phyloP scores from a whole-genome alignment of 2,888 invertebrate genomes.

The Drosophila planitibia region DNA sequence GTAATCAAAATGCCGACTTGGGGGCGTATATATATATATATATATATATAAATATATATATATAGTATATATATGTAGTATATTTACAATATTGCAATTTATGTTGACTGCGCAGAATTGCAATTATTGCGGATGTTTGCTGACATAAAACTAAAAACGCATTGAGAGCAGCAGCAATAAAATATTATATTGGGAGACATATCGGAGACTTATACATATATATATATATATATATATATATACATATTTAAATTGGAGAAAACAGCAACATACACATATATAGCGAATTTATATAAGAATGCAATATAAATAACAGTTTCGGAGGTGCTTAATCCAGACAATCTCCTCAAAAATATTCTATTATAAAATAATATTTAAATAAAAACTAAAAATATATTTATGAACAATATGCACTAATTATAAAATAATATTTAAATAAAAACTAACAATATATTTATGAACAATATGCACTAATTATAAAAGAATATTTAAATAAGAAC shows the following conservation, averaged over 20 bases:
- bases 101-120: slow-evolving; percentile 53
- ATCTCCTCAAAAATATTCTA: neutral
- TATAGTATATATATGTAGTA: neutral
- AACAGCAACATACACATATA: neutral
- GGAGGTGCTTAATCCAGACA: neutral
- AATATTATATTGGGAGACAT: neutral
- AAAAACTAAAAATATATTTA: too few relatives aligned
- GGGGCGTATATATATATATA: slow-evolving; percentile 29
- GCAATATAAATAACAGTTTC: neutral
- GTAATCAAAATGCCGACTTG: slow-evolving; percentile 20
- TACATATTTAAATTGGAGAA: neutral
- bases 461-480: neutral
- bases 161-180: slow-evolving; percentile 3
- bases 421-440: neutral
- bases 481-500: too few relatives aligned
- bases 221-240: neutral
- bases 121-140: slow-evolving; percentile 23
- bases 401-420: too few relatives aligned
- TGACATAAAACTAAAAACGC: slow-evolving; percentile 9
- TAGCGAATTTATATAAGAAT: neutral
- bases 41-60: neutral
- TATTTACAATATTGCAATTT: slow-evolving; percentile 14
- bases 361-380: neutral
- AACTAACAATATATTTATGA: too few relatives aligned
- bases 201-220: neutral